Percentiles rank a stretch among this genome's conserved stretches.
Conservation (phyloP, 1,140 invertebrate genomes). For the Ladona fulva region DNA sequence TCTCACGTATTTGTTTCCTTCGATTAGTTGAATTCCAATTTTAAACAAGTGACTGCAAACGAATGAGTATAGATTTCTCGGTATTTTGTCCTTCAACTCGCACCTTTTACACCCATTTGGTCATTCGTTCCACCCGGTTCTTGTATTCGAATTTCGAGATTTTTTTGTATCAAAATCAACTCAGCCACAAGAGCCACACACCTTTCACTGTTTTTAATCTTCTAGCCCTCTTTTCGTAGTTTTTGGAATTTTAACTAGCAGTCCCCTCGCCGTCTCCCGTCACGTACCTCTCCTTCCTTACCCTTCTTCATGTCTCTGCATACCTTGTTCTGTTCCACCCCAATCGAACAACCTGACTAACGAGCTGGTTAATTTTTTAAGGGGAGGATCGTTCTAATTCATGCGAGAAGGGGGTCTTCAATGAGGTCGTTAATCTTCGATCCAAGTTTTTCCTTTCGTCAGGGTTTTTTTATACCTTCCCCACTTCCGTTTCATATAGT, state of each 20-base stretch:
- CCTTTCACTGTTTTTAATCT: background rate
- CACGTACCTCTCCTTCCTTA: background rate
- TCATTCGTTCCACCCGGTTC: too few species aligned
- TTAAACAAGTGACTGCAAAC: too few species aligned
- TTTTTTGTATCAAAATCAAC: too few species aligned
- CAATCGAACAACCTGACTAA: background rate
- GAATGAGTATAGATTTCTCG: too few species aligned
- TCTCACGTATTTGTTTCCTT: too few species aligned
- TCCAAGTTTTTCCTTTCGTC: background rate
- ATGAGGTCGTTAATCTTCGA: background rate
- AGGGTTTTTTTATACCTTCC: background rate
- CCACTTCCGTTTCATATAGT: too few species aligned
- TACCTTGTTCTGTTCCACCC: background rate
- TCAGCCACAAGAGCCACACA: too few species aligned
- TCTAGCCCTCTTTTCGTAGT: background rate
- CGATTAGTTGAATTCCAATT: too few species aligned
- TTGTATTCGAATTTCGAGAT: too few species aligned
- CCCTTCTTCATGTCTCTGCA: background rate
- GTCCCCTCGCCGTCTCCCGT: background rate
- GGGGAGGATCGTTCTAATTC: background rate
- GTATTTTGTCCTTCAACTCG: too few species aligned
- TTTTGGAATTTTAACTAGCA: background rate
- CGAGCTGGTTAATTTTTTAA: constrained; percentile 6
- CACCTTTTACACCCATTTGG: too few species aligned
- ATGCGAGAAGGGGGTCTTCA: background rate